These are phyloP conservation scores for Holotrichia oblita DNA, from an alignment of 1,140 invertebrate species.

Conservation along the genomic window DNA sequence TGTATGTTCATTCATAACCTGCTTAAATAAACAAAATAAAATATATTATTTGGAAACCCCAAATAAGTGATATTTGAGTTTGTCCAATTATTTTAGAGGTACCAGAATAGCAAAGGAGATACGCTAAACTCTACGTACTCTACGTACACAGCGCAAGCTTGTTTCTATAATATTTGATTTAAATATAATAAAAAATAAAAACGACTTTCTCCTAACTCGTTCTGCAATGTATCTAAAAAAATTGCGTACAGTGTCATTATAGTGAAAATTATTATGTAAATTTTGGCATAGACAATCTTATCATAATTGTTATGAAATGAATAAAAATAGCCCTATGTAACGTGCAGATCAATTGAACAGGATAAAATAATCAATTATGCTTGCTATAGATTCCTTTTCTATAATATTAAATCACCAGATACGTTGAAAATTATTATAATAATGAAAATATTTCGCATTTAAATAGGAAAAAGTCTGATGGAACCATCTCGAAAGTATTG, in stretches of 20 bases:
- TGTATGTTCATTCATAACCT: background rate
- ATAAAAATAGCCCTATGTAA: background rate
- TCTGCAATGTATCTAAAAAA: background rate
- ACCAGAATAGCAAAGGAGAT: too few species aligned
- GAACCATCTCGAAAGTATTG: too few species aligned
- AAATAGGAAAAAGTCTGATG: too few species aligned
- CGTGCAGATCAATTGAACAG: background rate
- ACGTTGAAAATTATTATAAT: too few species aligned
- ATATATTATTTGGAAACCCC: background rate
- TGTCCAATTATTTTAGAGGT: too few species aligned
- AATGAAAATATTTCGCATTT: too few species aligned
- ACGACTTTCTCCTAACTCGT: background rate
- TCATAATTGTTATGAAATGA: constrained; percentile 4
- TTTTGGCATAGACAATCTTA: constrained; percentile 38
- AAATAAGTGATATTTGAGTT: too few species aligned
- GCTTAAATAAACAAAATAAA: background rate
- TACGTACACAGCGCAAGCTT: background rate
- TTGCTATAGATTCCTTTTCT: background rate
- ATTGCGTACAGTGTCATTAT: background rate
- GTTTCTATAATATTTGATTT: background rate
- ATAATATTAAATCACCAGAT: too few species aligned
- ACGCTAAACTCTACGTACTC: too few species aligned
- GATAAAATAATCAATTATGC: background rate
- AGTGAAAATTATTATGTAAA: constrained; percentile 29
- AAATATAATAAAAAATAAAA: background rate